A percentile compares a stretch with the other conserved stretches of the same genome.
These are phyloP conservation scores for Drosophila histrio DNA, from an alignment of 2,888 invertebrate genomes.

Conservation along the genomic window DNA sequence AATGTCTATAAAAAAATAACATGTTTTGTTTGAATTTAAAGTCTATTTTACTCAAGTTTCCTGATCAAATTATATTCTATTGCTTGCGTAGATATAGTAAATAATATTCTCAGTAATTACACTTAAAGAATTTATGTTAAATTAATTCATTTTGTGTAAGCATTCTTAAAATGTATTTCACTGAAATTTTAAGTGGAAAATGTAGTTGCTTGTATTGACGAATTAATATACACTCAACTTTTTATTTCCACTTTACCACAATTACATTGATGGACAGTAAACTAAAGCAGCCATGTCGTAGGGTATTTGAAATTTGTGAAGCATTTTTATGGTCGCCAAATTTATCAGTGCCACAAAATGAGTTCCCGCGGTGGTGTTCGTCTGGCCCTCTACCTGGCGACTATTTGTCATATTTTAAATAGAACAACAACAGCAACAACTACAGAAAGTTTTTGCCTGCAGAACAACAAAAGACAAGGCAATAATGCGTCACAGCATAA, in stretches of 20 bases:
- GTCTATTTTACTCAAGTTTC: neutral
- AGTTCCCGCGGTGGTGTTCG: constrained; percentile 46
- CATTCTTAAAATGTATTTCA: too few relatives aligned
- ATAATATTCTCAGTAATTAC: too few relatives aligned
- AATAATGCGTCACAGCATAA: constrained; percentile 79
- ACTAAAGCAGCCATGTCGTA: neutral
- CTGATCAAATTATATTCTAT: too few relatives aligned
- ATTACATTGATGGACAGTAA: constrained; percentile 2
- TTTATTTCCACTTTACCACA: neutral
- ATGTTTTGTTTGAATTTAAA: neutral
- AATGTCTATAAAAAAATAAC: neutral
- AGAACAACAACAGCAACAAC: constrained; percentile 44
- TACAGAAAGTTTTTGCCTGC: constrained; percentile 31
- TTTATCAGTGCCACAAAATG: constrained; percentile 80
- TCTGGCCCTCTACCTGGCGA: constrained; percentile 57
- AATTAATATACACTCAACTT: neutral
- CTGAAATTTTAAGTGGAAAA: too few relatives aligned
- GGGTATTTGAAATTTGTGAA: constrained; percentile 55
- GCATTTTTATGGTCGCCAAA: constrained; percentile 70
- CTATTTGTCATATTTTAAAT: constrained; percentile 79
- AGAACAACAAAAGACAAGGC: constrained; percentile 70
- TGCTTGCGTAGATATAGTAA: too few relatives aligned
- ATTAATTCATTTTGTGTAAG: too few relatives aligned
- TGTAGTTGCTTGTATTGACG: too few relatives aligned
- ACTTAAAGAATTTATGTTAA: too few relatives aligned